A percentile compares a stretch with the other conserved stretches of the same genome.
These are phyloP conservation scores for Paracentrotus lividus DNA, from an alignment of 53 echinoderm and acorn worm genomes.

Conservation along the genomic window DNA sequence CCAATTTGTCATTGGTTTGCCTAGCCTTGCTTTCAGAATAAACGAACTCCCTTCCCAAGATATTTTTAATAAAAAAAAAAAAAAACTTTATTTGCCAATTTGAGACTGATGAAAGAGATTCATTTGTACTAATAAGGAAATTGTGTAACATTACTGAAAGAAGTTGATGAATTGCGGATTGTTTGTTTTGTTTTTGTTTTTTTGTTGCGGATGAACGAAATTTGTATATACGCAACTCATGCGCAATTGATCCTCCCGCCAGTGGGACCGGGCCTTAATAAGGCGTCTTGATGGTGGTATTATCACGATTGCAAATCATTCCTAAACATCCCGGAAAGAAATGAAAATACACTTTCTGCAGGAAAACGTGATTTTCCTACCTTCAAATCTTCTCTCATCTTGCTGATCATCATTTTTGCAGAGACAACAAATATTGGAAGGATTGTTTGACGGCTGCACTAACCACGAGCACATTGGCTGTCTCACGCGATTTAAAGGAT, in stretches of 20 bases:
- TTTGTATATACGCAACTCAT: too few species aligned
- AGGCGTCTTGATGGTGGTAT: too few species aligned
- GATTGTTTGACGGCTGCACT: slow-evolving; percentile 14
- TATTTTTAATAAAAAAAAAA: background rate
- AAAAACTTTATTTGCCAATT: too few species aligned
- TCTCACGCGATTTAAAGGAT: slow-evolving; percentile 52
- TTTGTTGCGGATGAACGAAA: too few species aligned
- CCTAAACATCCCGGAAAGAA: background rate
- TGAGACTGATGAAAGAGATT: too few species aligned
- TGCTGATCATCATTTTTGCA: background rate
- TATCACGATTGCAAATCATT: background rate
- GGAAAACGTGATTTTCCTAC: slow-evolving; percentile 51
- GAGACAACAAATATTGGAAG: slow-evolving; percentile 45
- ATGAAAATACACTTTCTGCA: slow-evolving; percentile 39
- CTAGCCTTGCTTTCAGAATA: too few species aligned
- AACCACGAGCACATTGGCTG: slow-evolving; percentile 47
- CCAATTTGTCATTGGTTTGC: background rate
- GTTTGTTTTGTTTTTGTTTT: too few species aligned
- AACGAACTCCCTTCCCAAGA: background rate
- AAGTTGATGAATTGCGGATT: too few species aligned
- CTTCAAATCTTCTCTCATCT: slow-evolving; percentile 22
- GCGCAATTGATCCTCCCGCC: too few species aligned
- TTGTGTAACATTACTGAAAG: too few species aligned
- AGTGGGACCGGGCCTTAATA: too few species aligned
- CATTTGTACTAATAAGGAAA: too few species aligned